A percentile compares a stretch with the other conserved stretches of the same genome.
Evolutionary conservation across 2,888 invertebrate species (phyloP).

Genomic region (Anaspis maculata): DNA sequence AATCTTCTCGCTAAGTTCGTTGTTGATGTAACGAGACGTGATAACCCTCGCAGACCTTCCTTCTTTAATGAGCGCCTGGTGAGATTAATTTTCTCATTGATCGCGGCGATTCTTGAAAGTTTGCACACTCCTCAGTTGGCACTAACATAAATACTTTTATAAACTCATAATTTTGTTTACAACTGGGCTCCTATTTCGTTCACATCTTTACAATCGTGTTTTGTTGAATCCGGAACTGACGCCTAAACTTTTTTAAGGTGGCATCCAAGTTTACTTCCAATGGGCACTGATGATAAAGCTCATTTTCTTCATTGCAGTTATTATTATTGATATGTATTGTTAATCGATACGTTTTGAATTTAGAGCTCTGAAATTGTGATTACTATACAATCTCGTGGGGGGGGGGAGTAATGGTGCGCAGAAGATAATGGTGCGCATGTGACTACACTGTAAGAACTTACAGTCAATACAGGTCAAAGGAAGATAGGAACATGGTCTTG

Average conservation of each 20-base stretch:
- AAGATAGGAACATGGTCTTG: no score
- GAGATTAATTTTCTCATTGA: constrained; percentile 24
- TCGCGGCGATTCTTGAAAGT: constrained; percentile 11
- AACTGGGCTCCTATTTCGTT: constrained; percentile 10
- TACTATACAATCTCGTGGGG: no score
- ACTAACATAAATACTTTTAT: constrained; percentile 17
- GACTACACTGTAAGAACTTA: no score
- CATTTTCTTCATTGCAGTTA: no score
- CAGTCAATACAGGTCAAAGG: no score
- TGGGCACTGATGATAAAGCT: no score
- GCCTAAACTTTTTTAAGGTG: constrained; percentile 9
- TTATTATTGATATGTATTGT: no score
- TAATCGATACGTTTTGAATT: no score
- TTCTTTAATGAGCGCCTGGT: constrained; percentile 18
- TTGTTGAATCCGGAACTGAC: constrained; percentile 9
- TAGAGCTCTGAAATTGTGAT: background rate
- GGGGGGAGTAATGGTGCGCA: no score
- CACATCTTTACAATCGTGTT: constrained; percentile 11
- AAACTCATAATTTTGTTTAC: constrained; percentile 21
- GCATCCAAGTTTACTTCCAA: constrained; percentile 3
- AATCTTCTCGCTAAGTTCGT: no score
- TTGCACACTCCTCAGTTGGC: constrained; percentile 7
- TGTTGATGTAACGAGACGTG: no score
- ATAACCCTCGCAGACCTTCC: constrained; percentile 14
- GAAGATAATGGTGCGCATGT: no score